These are phyloP conservation scores for Drosophila kanekoi DNA, from an alignment of 2,888 invertebrate genomes.

Conservation along the genomic window DNA sequence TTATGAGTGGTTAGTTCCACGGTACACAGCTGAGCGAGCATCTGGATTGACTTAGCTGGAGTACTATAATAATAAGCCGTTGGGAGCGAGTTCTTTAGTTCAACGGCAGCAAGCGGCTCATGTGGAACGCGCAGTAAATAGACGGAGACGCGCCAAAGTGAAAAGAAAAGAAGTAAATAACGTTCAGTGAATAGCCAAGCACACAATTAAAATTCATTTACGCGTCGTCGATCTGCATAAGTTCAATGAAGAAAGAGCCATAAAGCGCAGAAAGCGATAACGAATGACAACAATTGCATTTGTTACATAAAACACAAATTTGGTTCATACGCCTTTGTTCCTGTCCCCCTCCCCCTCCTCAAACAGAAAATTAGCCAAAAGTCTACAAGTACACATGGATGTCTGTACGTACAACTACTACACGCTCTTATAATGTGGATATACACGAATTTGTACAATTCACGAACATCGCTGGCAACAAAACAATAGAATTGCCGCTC, in stretches of 20 bases:
- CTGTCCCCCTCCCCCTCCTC: not conserved
- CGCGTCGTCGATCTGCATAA: conserved; percentile 75
- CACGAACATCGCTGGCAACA: conserved; percentile 28
- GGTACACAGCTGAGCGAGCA: conserved; percentile 58
- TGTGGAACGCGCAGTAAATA: conserved; percentile 43
- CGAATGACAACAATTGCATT: conserved; percentile 48
- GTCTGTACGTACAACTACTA: conserved; percentile 2
- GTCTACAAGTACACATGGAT: not conserved
- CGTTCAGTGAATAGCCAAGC: conserved; percentile 45
- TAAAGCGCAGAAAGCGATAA: conserved; percentile 44
- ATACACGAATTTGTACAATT: conserved; percentile 14
- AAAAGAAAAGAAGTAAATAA: conserved; percentile 68
- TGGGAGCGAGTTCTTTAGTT: conserved; percentile 68
- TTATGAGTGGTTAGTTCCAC: conserved; percentile 27
- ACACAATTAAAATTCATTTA: conserved; percentile 75
- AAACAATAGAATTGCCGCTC: conserved; percentile 37
- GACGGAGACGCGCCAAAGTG: conserved; percentile 41
- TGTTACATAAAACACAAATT: conserved; percentile 5
- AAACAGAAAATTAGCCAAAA: conserved; percentile 9
- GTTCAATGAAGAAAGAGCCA: conserved; percentile 68
- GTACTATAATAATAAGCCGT: conserved; percentile 65
- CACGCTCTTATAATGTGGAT: not conserved
- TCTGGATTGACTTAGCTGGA: conserved; percentile 44
- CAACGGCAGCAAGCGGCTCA: conserved; percentile 60
- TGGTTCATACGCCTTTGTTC: conserved; percentile 6